A percentile compares a stretch with the other conserved stretches of the same genome.
These are phyloP conservation scores for Xerus rutilus DNA, from an alignment of 2,797 vertebrate species.

Conservation along the genomic window DNA sequence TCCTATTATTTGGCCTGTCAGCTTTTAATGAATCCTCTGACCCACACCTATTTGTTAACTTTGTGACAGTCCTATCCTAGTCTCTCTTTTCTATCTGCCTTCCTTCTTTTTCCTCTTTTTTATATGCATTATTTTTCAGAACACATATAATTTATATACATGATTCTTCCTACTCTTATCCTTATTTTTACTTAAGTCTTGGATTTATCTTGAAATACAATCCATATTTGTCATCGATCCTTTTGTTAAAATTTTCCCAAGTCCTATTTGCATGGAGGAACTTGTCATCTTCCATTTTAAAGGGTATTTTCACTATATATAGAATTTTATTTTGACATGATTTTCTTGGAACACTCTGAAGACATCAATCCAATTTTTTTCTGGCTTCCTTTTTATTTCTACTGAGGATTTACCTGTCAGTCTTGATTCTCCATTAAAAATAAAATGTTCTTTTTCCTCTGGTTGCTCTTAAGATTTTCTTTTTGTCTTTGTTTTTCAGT, in stretches of 20 bases:
- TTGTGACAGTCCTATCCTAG: neutral
- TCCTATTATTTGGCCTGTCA: neutral
- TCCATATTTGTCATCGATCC: neutral
- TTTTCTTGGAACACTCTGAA: slow-evolving; percentile 41
- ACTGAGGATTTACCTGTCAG: neutral
- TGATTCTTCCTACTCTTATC: slow-evolving; percentile 19
- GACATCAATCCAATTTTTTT: neutral
- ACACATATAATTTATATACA: slow-evolving; percentile 3
- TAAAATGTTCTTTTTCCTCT: neutral
- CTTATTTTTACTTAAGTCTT: slow-evolving; percentile 3
- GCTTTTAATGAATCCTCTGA: neutral
- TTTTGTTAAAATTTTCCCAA: neutral
- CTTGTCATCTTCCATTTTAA: neutral
- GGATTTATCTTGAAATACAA: slow-evolving; percentile 21
- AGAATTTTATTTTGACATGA: neutral
- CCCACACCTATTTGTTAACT: neutral
- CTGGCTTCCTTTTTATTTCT: neutral
- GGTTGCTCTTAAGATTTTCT: neutral
- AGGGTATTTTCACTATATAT: neutral
- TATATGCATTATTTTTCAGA: slow-evolving; percentile 50
- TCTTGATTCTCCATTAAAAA: neutral
- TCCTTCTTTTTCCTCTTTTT: neutral
- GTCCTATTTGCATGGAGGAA: neutral
- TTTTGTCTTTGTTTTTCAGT: slow-evolving; percentile 32
- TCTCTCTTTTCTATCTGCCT: neutral